phyloP scores from a whole-genome alignment of 2,888 invertebrate species.

The Daptonema setosum region DNA sequence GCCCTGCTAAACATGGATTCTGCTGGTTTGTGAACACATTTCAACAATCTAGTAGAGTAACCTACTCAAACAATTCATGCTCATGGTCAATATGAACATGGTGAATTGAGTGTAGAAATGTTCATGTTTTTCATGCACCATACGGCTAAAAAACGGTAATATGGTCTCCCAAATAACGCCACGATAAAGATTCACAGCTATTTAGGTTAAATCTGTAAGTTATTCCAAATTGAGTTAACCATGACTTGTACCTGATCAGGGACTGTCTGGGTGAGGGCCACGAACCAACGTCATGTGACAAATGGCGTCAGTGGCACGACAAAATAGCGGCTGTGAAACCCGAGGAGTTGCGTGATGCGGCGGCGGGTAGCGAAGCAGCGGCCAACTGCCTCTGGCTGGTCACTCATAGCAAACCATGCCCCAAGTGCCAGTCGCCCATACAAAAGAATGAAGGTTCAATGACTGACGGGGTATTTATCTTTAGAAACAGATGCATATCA shows the following conservation, averaged over 20 bases:
- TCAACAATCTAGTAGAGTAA: background rate
- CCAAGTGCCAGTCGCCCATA: slow-evolving; percentile 47
- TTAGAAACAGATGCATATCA: no score
- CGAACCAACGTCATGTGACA: slow-evolving; percentile 44
- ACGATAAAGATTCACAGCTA: no score
- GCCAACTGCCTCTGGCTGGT: slow-evolving; percentile 47
- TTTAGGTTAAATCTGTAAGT: no score
- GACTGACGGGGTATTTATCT: no score
- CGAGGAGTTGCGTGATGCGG: slow-evolving; percentile 31
- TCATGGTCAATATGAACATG: no score
- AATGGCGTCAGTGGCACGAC: slow-evolving; percentile 41
- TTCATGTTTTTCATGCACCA: no score
- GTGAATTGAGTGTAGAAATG: no score
- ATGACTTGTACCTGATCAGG: no score
- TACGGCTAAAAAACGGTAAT: no score
- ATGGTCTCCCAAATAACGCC: no score
- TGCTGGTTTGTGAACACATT: slow-evolving; percentile 39
- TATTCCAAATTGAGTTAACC: no score
- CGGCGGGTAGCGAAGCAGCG: slow-evolving; percentile 35
- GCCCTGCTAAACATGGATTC: slow-evolving; percentile 47
- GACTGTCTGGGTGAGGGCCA: slow-evolving; percentile 42
- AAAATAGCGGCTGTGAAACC: slow-evolving; percentile 45
- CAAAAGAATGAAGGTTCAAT: slow-evolving; percentile 52
- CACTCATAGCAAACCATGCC: slow-evolving; percentile 47
- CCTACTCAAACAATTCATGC: no score